Evolutionary conservation across 2,113 vertebrate genomes (phyloP).

Genomic region (Notothenia coriiceps): DNA sequence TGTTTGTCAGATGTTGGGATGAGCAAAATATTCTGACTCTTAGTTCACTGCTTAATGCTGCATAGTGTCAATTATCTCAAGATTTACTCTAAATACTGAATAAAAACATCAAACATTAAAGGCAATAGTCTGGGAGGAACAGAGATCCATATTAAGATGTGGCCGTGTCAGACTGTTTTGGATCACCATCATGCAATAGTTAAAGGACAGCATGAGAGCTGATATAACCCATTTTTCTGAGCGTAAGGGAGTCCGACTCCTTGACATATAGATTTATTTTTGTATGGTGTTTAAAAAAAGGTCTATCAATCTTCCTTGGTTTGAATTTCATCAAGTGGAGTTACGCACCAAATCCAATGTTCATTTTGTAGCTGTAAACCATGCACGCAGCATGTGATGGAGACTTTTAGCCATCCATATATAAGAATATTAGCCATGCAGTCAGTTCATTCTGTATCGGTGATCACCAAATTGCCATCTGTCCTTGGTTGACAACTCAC

Average conservation of each 20-base stretch:
- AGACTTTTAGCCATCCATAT: background rate
- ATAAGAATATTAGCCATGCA: background rate
- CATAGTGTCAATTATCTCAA: background rate
- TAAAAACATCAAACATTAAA: slow-evolving; percentile 19
- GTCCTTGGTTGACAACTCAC: background rate
- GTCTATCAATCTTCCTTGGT: background rate
- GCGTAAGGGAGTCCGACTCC: too few relatives aligned
- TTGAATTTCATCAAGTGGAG: background rate
- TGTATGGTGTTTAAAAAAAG: too few relatives aligned
- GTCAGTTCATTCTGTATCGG: background rate
- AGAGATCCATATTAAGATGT: background rate
- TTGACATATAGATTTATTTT: background rate
- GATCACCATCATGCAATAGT: background rate
- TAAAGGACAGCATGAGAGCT: background rate
- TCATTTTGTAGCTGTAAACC: background rate
- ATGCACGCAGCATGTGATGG: background rate
- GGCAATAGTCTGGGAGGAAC: background rate
- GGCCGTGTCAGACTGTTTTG: background rate
- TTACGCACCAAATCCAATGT: background rate
- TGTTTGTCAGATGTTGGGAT: background rate
- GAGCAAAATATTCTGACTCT: slow-evolving; percentile 19
- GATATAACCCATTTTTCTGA: background rate
- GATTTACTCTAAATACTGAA: background rate
- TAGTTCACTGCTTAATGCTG: background rate
- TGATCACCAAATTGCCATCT: background rate